Evolutionary conservation across 2,797 vertebrate species (phyloP).

Genomic region (Micromesistius poutassou): DNA sequence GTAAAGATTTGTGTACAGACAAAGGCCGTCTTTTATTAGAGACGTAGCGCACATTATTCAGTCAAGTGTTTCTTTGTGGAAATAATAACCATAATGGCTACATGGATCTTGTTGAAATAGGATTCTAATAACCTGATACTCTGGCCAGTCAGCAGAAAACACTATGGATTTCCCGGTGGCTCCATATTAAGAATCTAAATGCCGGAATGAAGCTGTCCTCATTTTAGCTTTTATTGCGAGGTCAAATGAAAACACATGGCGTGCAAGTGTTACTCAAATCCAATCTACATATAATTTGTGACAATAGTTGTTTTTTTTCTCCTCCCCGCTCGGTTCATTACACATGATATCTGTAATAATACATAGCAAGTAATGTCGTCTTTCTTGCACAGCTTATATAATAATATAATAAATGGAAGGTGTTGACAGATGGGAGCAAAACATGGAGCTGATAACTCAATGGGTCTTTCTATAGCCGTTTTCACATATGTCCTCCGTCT

Average conservation of each 20-base stretch:
- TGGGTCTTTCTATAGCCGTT: no score
- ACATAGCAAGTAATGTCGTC: neutral
- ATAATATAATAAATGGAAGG: neutral
- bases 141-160: conserved; percentile 21
- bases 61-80: conserved; percentile 22
- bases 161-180: conserved; percentile 4
- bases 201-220: conserved; percentile 5
- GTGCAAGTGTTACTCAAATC: neutral
- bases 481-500: no score
- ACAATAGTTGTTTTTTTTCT: neutral
- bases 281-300: neutral
- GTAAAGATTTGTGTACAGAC: conserved; percentile 50
- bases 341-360: neutral
- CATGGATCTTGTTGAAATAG: conserved; percentile 15
- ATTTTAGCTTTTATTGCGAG: conserved; percentile 14
- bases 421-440: neutral
- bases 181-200: conserved; percentile 4
- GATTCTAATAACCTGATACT: conserved; percentile 16
- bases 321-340: neutral
- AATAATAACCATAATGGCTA: conserved; percentile 22
- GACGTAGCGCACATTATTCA: conserved; percentile 31
- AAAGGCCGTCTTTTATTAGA: conserved; percentile 27
- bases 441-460: neutral
- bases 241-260: conserved; percentile 21
- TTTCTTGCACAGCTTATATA: neutral